phyloP scores from a whole-genome alignment of 2,797 vertebrate species.

The Denticeps clupeoides region DNA sequence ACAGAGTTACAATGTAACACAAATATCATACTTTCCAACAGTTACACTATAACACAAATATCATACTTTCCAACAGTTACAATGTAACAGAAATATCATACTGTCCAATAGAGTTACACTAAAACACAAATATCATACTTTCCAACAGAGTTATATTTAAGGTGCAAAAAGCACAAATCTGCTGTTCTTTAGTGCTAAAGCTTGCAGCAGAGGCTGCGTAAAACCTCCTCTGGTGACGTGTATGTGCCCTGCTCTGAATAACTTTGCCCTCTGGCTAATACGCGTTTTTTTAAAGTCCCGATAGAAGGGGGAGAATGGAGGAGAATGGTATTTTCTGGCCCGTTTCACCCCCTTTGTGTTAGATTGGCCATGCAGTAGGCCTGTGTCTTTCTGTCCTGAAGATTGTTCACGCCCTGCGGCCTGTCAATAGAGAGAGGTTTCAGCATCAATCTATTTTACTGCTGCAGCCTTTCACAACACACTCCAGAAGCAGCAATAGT shows the following conservation, averaged over 20 bases:
- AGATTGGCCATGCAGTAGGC: conserved; percentile 53
- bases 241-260: conserved; percentile 32
- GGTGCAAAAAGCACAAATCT: conserved; percentile 38
- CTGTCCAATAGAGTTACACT: no score
- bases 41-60: no score
- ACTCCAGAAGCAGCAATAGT: conserved; percentile 61
- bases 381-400: conserved; percentile 45
- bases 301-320: conserved; percentile 52
- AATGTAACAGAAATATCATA: no score
- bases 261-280: conserved; percentile 31
- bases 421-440: conserved; percentile 52
- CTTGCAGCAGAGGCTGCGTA: conserved; percentile 23
- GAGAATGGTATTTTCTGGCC: conserved; percentile 74
- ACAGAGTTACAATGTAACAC: no score
- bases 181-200: conserved; percentile 31
- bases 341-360: conserved; percentile 70
- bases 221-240: conserved; percentile 25
- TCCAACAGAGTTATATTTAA: no score
- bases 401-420: conserved; percentile 60
- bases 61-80: no score
- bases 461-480: conserved; percentile 53
- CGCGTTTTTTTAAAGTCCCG: conserved; percentile 42
- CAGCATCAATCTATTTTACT: conserved; percentile 68
- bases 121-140: no score
- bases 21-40: no score